Evolutionary conservation across 2,888 invertebrate genomes (phyloP).

Genomic region (Petrolisthes manimaculis): DNA sequence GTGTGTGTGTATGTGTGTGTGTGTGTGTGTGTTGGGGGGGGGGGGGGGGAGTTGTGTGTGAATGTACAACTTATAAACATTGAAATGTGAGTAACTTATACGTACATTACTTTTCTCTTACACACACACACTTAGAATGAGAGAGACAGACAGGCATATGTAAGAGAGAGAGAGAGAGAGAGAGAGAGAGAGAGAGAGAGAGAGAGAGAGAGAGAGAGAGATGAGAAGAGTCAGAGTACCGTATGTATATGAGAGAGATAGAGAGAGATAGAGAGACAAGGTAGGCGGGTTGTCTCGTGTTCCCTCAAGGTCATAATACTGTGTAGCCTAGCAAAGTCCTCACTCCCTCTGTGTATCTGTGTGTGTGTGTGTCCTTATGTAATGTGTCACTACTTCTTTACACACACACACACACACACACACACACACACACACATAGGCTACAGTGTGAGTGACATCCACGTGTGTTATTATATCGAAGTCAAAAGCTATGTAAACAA

Average conservation of each 20-base stretch:
- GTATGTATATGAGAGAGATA: not conserved
- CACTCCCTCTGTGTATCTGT: too few species aligned
- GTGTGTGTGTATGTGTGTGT: not conserved
- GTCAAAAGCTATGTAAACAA: too few species aligned
- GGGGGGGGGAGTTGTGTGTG: not conserved
- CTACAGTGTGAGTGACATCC: too few species aligned
- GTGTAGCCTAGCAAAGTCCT: too few species aligned
- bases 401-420: too few species aligned
- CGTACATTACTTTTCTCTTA: not conserved
- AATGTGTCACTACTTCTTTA: too few species aligned
- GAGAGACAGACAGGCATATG: not conserved
- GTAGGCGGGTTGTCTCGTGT: not conserved
- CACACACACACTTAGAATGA: not conserved
- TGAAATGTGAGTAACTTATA: not conserved
- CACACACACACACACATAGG: too few species aligned
- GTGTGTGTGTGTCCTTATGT: too few species aligned
- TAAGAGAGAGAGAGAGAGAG: not conserved
- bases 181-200: not conserved
- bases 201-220: slow-evolving; percentile 3
- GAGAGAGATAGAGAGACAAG: not conserved
- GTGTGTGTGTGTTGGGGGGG: not conserved
- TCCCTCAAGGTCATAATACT: not conserved
- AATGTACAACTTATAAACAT: not conserved
- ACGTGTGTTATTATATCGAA: too few species aligned
- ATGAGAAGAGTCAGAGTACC: not conserved